Base-by-base conservation (phyloP, 2,113 vertebrate genomes). In the Ameiurus melas region DNA sequence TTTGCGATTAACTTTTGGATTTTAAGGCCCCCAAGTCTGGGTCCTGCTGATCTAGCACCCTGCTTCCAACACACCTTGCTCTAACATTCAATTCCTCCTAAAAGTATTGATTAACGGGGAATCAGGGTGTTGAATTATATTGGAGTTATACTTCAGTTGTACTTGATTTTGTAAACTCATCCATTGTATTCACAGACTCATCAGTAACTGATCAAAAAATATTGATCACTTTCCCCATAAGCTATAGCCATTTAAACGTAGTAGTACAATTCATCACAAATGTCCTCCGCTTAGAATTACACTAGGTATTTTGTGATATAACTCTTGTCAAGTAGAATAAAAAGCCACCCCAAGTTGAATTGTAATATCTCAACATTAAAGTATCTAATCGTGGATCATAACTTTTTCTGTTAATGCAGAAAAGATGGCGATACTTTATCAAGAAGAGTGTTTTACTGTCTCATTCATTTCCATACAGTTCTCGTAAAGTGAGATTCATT, bases 181-280 rank as follows among this genome's bases (percentile, higher is more conserved):
- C 80, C 19, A 33, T 1, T 39, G 19, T 60, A 60, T 83, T 62
- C 36, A 39, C 33, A 20, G 3, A n/a, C 47, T 87, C 57, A 39
- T 81, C 30, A 36, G 47, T 71, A 55, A 55, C 75, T 51, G 85
- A 64, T 57, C 39, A 33, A 78, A 78, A 71, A 68, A 53, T 66
- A 70, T 81, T 55, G 20, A 80, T 64, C 25, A 79, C n/a, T 66
- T 66, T 60, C 77, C 27, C 47, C 64, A 73, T 58, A 8, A 55
- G 33, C 64, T 55, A 25, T 20, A 70, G 77, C 57, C 47, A 87
- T 88, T 62, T 47, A 86, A 64, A 83, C 80, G 30, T 62, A 79
- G 53, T 51, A 78, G 43, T 85, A 83, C 82, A 87, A 87, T 84
- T 58, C 36, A 83, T 73, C 60, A 84, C 53, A 83, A 75, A 84